Evolutionary conservation across 2,888 invertebrate species (phyloP), one percentile per base, ranked within the genome.

Genomic region (Periphyllus acericola): DNA sequence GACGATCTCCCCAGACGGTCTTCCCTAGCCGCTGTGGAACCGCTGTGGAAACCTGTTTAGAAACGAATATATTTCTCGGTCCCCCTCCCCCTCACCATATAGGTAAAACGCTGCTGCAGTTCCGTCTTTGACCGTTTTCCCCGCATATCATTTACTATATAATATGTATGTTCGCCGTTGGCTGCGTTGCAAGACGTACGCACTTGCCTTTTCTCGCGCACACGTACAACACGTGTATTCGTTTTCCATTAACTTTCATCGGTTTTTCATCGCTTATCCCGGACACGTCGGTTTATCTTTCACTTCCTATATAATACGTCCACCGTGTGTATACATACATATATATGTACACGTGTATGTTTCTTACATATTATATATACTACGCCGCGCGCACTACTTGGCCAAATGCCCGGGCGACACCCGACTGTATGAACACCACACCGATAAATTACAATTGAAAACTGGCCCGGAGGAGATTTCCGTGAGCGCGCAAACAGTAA

Each of bases 391-490:
- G 40, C n/a, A 34, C 76, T 78, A 52, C 21, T 78, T 78, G 78
- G 78, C 78, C 32, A 8, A 21, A 25, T 55, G 78, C 78, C 76
- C 76, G 19, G 29, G 32, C 52, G 76, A 76, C 52, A 76, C 76
- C 78, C 78, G 78, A 52, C 55, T 9, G 34, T 19, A 46, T 5
- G 11, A 25, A 29, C 76, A n/a, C 68, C 55, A 0, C 25, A 32
- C 78, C 78, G 78, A 78, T 78, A 78, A 78, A 78, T 78, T 55
- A 78, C 78, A 19, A 78, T 78, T 78, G 78, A 78, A 78, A 78
- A 78, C 55, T 34, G 17, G 32, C 21, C 78, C 78, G 55, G 55
- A 78, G 52, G 52, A 78, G 55, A 78, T 52, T 78, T 78, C 21
- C 32, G 32, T 32, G 75, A 14, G 29, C 34, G 46, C 46, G 74